Percentiles rank a stretch among this genome's conserved stretches.
Conservation (phyloP, 2,888 invertebrate genomes). For the Epiblema foenella region DNA sequence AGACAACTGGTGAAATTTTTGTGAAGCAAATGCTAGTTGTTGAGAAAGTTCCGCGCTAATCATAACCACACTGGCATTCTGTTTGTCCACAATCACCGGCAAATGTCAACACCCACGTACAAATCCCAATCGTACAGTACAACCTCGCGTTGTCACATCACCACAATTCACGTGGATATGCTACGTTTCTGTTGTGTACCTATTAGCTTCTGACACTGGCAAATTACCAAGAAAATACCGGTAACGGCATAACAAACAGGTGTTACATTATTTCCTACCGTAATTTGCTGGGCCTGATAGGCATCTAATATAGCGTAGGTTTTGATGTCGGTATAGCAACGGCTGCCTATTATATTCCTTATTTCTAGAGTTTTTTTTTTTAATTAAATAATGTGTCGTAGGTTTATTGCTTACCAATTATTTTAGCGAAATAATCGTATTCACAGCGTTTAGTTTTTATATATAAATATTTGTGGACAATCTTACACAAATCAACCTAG, state of each 20-base stretch:
- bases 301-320: slow-evolving; percentile 30
- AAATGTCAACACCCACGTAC: slow-evolving; percentile 27
- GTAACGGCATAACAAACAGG: slow-evolving; percentile 41
- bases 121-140: slow-evolving; percentile 3
- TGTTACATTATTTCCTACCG: slow-evolving; percentile 41
- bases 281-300: slow-evolving; percentile 37
- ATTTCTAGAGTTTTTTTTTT: neutral
- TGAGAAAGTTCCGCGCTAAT: slow-evolving; percentile 25
- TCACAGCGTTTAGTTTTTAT: neutral
- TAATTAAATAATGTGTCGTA: neutral
- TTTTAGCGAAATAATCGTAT: neutral
- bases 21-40: neutral
- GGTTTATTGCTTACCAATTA: too few relatives aligned
- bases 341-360: neutral
- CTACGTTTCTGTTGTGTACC: neutral
- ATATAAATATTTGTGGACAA: too few relatives aligned
- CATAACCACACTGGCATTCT: slow-evolving; percentile 28
- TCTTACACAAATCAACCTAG: too few relatives aligned
- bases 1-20: neutral
- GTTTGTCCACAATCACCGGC: slow-evolving; percentile 37
- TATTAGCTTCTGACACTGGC: slow-evolving; percentile 29
- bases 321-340: slow-evolving; percentile 19
- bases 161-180: neutral
- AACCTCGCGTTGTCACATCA: neutral
- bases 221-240: slow-evolving; percentile 42